phyloP scores from a whole-genome alignment of 2,113 vertebrate species.

The Thinocorus orbignyianus region DNA sequence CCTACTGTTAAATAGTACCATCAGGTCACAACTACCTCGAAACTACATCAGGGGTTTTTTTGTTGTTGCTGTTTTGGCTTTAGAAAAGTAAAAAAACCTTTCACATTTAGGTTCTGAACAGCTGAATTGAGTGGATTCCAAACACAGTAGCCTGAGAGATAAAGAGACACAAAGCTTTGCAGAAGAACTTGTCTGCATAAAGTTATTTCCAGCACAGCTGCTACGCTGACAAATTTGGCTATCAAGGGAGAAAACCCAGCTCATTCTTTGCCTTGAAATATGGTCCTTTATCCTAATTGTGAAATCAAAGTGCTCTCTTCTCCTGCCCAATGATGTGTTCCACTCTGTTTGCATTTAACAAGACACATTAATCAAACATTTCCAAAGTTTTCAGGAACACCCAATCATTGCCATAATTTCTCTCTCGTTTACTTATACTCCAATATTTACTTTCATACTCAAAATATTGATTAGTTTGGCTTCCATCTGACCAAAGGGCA shows the following conservation, averaged over 20 bases:
- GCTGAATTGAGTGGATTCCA: background rate
- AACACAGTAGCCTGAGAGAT: background rate
- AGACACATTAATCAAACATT: background rate
- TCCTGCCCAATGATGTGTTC: background rate
- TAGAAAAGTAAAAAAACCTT: background rate
- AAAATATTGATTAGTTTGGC: background rate
- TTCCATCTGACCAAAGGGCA: background rate
- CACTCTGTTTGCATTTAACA: background rate
- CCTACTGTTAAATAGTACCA: background rate
- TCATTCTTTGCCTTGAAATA: background rate
- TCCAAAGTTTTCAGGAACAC: background rate
- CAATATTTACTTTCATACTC: background rate
- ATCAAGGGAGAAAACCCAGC: background rate
- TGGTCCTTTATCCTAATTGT: background rate
- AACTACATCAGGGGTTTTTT: accelerated
- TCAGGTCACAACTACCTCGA: background rate
- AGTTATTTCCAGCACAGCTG: background rate
- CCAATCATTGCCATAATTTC: background rate
- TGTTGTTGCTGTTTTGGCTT: background rate
- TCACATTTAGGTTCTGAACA: background rate
- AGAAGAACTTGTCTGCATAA: background rate
- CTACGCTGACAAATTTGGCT: background rate
- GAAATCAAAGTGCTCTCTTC: background rate
- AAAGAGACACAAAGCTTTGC: background rate
- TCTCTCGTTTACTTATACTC: background rate